Percentiles rank a stretch among this genome's conserved stretches.
Conservation (phyloP, 2,888 invertebrate species). For the Ormyrus pomaceus region DNA sequence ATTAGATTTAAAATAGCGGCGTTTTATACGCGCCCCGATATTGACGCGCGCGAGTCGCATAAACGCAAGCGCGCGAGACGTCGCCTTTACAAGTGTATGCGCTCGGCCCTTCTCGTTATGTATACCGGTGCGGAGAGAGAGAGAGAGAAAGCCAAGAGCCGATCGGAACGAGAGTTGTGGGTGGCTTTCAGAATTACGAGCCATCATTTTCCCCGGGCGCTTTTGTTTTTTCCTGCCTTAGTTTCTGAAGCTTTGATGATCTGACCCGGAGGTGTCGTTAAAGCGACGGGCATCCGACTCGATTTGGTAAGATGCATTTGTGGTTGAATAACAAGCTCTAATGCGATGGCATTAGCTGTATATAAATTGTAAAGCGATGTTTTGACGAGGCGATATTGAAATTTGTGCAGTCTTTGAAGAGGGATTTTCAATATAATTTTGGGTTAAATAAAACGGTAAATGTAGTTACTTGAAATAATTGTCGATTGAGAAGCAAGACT, state of each 20-base stretch:
- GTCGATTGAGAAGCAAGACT: too few species aligned
- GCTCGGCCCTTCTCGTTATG: too few species aligned
- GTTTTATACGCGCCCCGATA: slow-evolving; percentile 24
- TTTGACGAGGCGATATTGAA: too few species aligned
- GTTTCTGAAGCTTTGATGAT: neutral
- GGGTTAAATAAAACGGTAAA: too few species aligned
- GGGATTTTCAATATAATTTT: too few species aligned
- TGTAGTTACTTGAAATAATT: too few species aligned
- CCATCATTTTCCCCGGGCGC: slow-evolving; percentile 11
- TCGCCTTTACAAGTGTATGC: slow-evolving; percentile 14
- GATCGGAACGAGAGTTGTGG: neutral
- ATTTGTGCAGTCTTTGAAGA: too few species aligned
- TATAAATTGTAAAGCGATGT: too few species aligned
- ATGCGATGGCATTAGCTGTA: too few species aligned
- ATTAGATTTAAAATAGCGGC: slow-evolving; percentile 27
- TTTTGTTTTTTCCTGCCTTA: neutral
- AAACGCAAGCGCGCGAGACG: slow-evolving; percentile 18
- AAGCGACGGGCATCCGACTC: neutral
- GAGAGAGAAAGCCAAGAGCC: slow-evolving; percentile 10
- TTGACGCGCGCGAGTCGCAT: slow-evolving; percentile 21
- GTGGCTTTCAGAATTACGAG: slow-evolving; percentile 39
- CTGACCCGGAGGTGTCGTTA: too few species aligned
- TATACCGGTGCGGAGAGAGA: slow-evolving; percentile 2
- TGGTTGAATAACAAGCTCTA: too few species aligned
- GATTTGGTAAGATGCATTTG: neutral